A percentile compares a stretch with the other conserved stretches of the same genome.
Evolutionary conservation across 2,888 invertebrate species (phyloP).

Genomic region (Netelia inedita): DNA sequence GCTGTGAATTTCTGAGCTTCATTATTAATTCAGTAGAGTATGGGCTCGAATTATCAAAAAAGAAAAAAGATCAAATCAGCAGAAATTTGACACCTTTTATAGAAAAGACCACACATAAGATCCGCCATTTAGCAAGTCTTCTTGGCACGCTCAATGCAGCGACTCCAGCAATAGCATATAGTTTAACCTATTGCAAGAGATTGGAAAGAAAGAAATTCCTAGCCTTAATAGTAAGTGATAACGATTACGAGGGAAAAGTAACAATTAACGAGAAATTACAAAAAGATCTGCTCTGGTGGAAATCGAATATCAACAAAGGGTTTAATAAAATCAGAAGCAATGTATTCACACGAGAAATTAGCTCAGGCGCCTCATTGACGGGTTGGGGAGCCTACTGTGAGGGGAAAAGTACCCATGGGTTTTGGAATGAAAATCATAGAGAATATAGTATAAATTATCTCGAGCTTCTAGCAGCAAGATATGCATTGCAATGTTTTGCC

Average conservation of each 20-base stretch:
- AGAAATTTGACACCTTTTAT: not conserved
- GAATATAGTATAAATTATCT: conserved; percentile 44
- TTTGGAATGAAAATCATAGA: conserved; percentile 17
- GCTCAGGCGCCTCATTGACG: conserved; percentile 32
- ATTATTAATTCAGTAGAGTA: conserved; percentile 41
- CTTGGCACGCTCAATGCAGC: conserved; percentile 43
- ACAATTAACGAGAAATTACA: conserved; percentile 21
- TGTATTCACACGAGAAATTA: conserved; percentile 26
- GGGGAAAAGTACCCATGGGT: not conserved
- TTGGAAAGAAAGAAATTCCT: conserved; percentile 48
- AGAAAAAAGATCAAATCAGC: not conserved
- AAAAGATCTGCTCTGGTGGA: conserved; percentile 52
- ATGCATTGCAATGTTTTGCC: conserved; percentile 26
- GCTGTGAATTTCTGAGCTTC: conserved; percentile 48
- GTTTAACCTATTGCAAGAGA: conserved; percentile 33
- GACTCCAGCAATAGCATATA: conserved; percentile 50
- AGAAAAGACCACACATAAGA: conserved; percentile 26
- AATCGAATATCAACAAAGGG: conserved; percentile 41
- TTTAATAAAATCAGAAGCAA: conserved; percentile 30
- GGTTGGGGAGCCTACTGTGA: conserved; percentile 48
- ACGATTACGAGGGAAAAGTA: conserved; percentile 45
- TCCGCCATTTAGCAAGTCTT: conserved; percentile 33
- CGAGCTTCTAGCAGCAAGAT: conserved; percentile 33
- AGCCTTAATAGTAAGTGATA: conserved; percentile 30
- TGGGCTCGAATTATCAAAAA: conserved; percentile 22